Conservation (phyloP, 2,888 invertebrate genomes). For the Cerastis leucographa region DNA sequence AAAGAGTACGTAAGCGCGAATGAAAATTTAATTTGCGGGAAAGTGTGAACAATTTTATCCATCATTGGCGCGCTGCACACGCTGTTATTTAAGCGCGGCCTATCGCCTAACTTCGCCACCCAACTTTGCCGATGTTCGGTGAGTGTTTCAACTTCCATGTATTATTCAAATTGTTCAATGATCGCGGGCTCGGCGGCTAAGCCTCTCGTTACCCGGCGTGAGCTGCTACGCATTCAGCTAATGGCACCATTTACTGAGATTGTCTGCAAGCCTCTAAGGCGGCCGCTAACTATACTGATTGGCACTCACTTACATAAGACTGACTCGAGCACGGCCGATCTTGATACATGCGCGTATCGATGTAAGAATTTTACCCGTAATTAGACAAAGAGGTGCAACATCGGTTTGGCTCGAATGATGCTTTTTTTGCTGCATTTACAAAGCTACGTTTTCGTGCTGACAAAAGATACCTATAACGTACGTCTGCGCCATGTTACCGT, state of each 20-base stretch:
- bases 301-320: slow-evolving; percentile 67
- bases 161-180: slow-evolving; percentile 86
- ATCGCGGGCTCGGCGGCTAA: slow-evolving; percentile 72
- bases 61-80: slow-evolving; percentile 16
- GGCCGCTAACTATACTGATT: slow-evolving; percentile 74
- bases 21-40: slow-evolving; percentile 32
- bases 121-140: slow-evolving; percentile 61
- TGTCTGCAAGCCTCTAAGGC: slow-evolving; percentile 74
- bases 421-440: not conserved
- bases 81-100: slow-evolving; percentile 31
- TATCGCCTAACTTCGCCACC: slow-evolving; percentile 35
- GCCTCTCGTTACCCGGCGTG: slow-evolving; percentile 75
- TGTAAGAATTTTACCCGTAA: slow-evolving; percentile 8
- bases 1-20: not conserved
- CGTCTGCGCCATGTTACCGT: slow-evolving; percentile 22
- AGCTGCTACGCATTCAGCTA: slow-evolving; percentile 78
- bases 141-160: slow-evolving; percentile 78
- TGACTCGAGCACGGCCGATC: slow-evolving; percentile 41
- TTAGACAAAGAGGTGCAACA: not conserved
- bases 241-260: slow-evolving; percentile 83
- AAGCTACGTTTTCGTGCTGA: slow-evolving; percentile 17
- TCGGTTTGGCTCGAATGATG: slow-evolving; percentile 1
- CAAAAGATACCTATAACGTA: slow-evolving; percentile 9
- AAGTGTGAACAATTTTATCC: slow-evolving; percentile 41
- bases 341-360: slow-evolving; percentile 33